Conservation (phyloP, 2,888 invertebrate genomes). For the Agrochola circellaris region DNA sequence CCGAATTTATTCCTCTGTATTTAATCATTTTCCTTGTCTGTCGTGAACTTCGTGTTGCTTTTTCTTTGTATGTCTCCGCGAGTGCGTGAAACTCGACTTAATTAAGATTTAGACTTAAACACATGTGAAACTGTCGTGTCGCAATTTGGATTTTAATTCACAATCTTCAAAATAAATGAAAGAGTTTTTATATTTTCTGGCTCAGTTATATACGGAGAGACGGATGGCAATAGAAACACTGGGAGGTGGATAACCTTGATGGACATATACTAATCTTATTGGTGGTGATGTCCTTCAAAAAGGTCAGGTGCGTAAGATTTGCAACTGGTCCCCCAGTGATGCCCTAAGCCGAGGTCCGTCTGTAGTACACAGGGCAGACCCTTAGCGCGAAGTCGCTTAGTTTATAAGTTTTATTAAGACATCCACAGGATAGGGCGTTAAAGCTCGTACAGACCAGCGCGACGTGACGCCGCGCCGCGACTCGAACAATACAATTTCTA, state of each 20-base stretch:
- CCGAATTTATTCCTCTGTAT: not conserved
- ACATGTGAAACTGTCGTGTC: constrained; percentile 21
- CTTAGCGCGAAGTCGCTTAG: not conserved
- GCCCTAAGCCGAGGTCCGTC: too few species aligned
- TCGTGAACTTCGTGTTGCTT: not conserved
- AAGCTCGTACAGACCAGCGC: too few species aligned
- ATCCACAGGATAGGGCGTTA: not conserved
- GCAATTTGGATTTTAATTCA: constrained; percentile 39
- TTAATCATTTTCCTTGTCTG: not conserved
- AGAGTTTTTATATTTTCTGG: not conserved
- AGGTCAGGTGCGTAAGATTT: not conserved
- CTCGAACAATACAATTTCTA: too few species aligned
- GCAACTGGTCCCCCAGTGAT: not conserved
- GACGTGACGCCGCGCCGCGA: too few species aligned
- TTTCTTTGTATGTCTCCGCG: constrained; percentile 23
- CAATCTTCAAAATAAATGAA: not conserved
- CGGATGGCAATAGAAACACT: not conserved
- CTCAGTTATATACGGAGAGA: not conserved
- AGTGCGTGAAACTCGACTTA: constrained; percentile 44
- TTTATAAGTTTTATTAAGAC: not conserved
- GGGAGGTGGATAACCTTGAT: not conserved
- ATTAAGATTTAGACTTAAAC: constrained; percentile 47
- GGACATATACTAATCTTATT: not conserved
- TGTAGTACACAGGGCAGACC: not conserved
- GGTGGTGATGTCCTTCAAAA: not conserved